Percentiles rank a stretch among this genome's conserved stretches.
Conservation (phyloP, 2,797 vertebrate species). For the Gobio occitaniae region DNA sequence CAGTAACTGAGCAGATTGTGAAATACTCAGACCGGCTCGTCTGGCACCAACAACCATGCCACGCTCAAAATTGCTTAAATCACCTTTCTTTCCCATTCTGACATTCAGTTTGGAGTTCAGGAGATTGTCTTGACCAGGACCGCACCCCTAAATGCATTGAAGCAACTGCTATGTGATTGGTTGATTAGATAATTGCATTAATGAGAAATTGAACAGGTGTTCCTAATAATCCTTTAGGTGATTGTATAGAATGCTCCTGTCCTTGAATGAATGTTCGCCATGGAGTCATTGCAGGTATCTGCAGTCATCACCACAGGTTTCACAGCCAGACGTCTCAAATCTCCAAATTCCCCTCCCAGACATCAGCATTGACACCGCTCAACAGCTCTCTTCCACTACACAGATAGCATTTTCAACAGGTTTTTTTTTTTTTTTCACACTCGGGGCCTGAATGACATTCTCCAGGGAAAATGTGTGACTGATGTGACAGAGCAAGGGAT, state of each 20-base stretch:
- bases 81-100: too few relatives aligned
- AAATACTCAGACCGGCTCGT: too few relatives aligned
- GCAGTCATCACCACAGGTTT: slow-evolving; percentile 44
- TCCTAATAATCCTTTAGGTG: too few relatives aligned
- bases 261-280: slow-evolving; percentile 11
- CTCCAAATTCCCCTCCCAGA: slow-evolving; percentile 39
- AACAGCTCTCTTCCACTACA: background rate
- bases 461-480: slow-evolving; percentile 50
- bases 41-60: too few relatives aligned
- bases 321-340: slow-evolving; percentile 36
- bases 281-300: slow-evolving; percentile 10
- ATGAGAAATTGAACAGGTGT: too few relatives aligned
- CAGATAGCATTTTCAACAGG: slow-evolving; percentile 42
- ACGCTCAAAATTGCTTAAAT: too few relatives aligned
- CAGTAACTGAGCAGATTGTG: too few relatives aligned
- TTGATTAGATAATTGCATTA: too few relatives aligned
- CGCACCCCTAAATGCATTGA: too few relatives aligned
- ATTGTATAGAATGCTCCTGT: background rate
- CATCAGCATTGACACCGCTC: slow-evolving; percentile 35
- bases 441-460: slow-evolving; percentile 36
- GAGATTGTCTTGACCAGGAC: too few relatives aligned
- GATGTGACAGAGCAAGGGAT: slow-evolving; percentile 56
- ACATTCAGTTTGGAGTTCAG: too few relatives aligned
- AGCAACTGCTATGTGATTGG: too few relatives aligned
- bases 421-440: slow-evolving; percentile 11